A percentile compares a stretch with the other conserved stretches of the same genome.
These are phyloP conservation scores for Gambusia yucatana DNA, from an alignment of 2,797 vertebrate species.

Conservation along the genomic window DNA sequence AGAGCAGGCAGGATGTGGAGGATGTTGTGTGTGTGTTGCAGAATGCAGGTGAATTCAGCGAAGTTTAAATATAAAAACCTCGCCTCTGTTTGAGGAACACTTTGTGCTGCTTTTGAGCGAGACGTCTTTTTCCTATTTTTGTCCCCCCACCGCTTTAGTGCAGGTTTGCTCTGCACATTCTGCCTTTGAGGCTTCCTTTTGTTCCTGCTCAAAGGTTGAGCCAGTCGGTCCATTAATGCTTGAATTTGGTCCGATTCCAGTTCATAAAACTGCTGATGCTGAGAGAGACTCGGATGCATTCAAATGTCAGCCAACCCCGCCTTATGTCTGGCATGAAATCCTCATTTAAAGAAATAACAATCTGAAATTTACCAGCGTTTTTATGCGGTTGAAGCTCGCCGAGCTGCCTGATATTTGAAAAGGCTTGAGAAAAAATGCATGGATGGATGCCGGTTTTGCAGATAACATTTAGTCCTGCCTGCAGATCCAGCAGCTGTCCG, in stretches of 20 bases:
- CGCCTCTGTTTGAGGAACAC: constrained; percentile 3
- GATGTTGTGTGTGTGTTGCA: constrained; percentile 10
- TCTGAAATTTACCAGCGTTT: constrained; percentile 2
- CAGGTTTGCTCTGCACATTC: background rate
- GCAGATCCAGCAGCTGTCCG: constrained; percentile 17
- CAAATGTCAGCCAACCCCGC: background rate
- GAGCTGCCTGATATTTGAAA: background rate
- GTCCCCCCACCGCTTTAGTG: background rate
- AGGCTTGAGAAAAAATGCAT: background rate
- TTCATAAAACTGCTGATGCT: background rate
- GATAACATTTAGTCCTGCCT: constrained; percentile 33
- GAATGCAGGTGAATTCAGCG: constrained; percentile 52
- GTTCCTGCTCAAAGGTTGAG: background rate
- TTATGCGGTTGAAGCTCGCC: constrained; percentile 1
- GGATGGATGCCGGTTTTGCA: constrained; percentile 14
- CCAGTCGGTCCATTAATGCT: background rate
- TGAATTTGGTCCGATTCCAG: background rate
- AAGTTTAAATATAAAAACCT: constrained; percentile 10
- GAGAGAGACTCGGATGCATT: background rate
- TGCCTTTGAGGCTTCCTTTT: background rate
- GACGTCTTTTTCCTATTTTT: background rate
- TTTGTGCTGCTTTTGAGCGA: background rate
- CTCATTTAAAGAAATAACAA: background rate
- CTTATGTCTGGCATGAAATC: background rate
- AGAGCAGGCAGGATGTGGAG: constrained; percentile 48